Base-by-base conservation (phyloP, 2,888 invertebrate species). In the Blastobasis lacticolella region DNA sequence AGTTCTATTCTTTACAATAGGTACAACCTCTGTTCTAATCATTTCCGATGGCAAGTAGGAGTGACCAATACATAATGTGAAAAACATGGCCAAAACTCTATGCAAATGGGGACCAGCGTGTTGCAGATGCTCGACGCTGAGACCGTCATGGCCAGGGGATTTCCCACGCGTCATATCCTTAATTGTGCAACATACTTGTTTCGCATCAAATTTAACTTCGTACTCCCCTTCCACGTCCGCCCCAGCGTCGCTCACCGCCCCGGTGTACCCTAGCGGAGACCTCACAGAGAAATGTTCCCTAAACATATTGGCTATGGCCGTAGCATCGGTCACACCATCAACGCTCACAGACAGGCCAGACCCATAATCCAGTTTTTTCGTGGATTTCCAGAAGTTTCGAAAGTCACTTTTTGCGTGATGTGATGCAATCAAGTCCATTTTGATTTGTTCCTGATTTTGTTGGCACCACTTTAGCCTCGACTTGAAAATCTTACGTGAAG, bases 101-200 rank as follows among this genome's bases (percentile, higher is more conserved):
- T 52, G 49, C n/a, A 57, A 38, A 10, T 53, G 59, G 9, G 38
- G 40, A 37, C 59, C 57, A 8, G 56, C 56, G 51, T 55, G n/a
- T 41, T 50, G 10, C 52, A 52, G n/a, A n/a, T n/a, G n/a, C n/a
- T n/a, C n/a, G n/a, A n/a, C n/a, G n/a, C n/a, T n/a, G n/a, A n/a
- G n/a, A n/a, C n/a, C n/a, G n/a, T n/a, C n/a, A n/a, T n/a, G n/a
- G n/a, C n/a, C n/a, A n/a, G n/a, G n/a, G n/a, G n/a, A n/a, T n/a
- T n/a, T n/a, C n/a, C n/a, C n/a, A n/a, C n/a, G n/a, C n/a, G n/a
- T n/a, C n/a, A n/a, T n/a, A n/a, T n/a, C n/a, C n/a, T n/a, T n/a
- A n/a, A n/a, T n/a, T n/a, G n/a, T n/a, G n/a, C n/a, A n/a, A n/a
- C n/a, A n/a, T n/a, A n/a, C n/a, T n/a, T n/a, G n/a, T n/a, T n/a